phyloP scores from a whole-genome alignment of 1,140 invertebrate species.

The Antheraea mylitta region DNA sequence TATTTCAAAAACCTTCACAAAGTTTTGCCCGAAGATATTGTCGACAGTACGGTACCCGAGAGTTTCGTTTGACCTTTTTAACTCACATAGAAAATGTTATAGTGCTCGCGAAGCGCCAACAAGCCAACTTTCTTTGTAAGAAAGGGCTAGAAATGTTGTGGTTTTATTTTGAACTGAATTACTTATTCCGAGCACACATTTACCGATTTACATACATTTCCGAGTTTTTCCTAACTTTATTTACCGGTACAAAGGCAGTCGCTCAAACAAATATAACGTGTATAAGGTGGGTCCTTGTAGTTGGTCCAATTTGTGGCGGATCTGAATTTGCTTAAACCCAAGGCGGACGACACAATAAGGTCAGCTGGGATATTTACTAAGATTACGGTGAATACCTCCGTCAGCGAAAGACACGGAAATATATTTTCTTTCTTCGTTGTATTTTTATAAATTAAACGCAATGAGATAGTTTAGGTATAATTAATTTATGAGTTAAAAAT shows the following conservation, averaged over 20 bases:
- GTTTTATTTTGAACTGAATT: constrained; percentile 35
- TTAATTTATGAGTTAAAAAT: background rate
- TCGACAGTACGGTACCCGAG: background rate
- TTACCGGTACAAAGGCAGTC: constrained; percentile 33
- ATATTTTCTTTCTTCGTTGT: background rate
- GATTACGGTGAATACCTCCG: constrained; percentile 40
- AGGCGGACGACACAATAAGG: constrained; percentile 46
- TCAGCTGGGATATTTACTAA: constrained; percentile 50
- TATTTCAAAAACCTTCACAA: background rate
- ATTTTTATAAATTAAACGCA: background rate
- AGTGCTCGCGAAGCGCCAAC: constrained; percentile 31
- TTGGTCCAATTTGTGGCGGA: constrained; percentile 47
- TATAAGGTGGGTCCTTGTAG: constrained; percentile 1
- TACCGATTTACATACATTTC: constrained; percentile 45
- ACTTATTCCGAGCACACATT: constrained; percentile 46
- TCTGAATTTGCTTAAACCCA: constrained; percentile 53
- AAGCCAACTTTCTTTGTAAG: constrained; percentile 32
- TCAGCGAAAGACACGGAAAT: constrained; percentile 11
- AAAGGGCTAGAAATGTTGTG: constrained; percentile 29
- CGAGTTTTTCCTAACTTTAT: constrained; percentile 42
- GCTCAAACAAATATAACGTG: constrained; percentile 26
- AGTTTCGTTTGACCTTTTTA: constrained; percentile 12
- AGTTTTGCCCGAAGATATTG: background rate
- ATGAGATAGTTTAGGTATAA: background rate
- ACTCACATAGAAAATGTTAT: constrained; percentile 10